phyloP scores from a whole-genome alignment of 2,113 vertebrate species.

The Lagopus leucura region DNA sequence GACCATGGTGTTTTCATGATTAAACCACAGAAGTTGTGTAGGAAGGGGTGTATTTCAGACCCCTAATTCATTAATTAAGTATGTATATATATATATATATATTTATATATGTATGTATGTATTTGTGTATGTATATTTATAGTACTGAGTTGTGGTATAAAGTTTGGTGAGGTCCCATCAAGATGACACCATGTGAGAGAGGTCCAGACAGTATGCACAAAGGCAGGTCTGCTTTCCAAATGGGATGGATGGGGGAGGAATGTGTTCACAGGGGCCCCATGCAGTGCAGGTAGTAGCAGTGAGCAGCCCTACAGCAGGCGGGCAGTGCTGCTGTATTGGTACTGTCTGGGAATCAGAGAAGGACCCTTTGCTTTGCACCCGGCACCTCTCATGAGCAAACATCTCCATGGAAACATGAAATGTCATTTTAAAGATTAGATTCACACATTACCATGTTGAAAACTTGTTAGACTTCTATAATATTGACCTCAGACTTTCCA shows the following conservation, averaged over 20 bases:
- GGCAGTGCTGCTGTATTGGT: background rate
- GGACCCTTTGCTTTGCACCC: background rate
- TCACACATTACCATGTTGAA: background rate
- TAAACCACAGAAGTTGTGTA: background rate
- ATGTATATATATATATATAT: too few relatives aligned
- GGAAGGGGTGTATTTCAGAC: background rate
- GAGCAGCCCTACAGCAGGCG: background rate
- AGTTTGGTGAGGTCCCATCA: background rate
- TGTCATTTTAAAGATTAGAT: background rate
- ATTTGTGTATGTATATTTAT: background rate
- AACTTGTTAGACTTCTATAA: background rate
- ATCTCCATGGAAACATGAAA: background rate
- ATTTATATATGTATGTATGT: too few relatives aligned
- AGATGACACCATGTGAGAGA: background rate
- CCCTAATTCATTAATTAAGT: too few relatives aligned
- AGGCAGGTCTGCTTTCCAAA: background rate
- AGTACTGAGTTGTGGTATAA: background rate
- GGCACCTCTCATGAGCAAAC: background rate
- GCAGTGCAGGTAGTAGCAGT: background rate
- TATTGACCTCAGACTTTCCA: fast-evolving
- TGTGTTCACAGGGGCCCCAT: fast-evolving
- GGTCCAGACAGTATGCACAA: fast-evolving
- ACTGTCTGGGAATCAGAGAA: background rate
- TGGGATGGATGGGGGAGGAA: background rate
- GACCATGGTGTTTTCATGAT: background rate